Percentiles rank a stretch among this genome's conserved stretches.
phyloP scores from a whole-genome alignment of 2,797 vertebrate species.

The Rhincodon typus region DNA sequence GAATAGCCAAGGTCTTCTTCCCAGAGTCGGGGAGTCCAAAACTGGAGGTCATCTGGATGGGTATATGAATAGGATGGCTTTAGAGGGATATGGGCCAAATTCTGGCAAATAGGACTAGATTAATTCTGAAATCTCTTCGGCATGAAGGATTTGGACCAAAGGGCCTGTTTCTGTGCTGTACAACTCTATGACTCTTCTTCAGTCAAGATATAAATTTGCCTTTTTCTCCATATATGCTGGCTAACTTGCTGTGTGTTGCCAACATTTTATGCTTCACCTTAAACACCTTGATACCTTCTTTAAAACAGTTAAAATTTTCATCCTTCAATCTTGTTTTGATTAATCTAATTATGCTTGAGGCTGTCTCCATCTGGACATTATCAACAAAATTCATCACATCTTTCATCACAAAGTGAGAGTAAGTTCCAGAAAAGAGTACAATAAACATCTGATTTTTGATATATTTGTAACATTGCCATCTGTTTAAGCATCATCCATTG shows the following conservation, averaged over 20 bases:
- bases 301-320: neutral
- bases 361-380: neutral
- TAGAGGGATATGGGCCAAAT: too few relatives aligned
- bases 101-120: too few relatives aligned
- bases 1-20: too few relatives aligned
- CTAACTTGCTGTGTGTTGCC: neutral
- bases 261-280: neutral
- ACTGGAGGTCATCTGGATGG: too few relatives aligned
- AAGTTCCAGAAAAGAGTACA: neutral
- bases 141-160: too few relatives aligned
- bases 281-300: neutral
- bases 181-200: too few relatives aligned
- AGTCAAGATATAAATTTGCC: neutral
- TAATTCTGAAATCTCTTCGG: too few relatives aligned
- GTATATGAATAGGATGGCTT: too few relatives aligned
- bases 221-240: neutral
- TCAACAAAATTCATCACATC: neutral
- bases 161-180: too few relatives aligned
- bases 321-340: neutral
- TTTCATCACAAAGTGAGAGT: neutral
- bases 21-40: too few relatives aligned
- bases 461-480: neutral
- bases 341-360: conserved; percentile 18
- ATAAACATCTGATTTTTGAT: neutral
- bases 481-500: neutral